Conservation (phyloP, 2,797 vertebrate genomes). For the Linurgus olivaceus region DNA sequence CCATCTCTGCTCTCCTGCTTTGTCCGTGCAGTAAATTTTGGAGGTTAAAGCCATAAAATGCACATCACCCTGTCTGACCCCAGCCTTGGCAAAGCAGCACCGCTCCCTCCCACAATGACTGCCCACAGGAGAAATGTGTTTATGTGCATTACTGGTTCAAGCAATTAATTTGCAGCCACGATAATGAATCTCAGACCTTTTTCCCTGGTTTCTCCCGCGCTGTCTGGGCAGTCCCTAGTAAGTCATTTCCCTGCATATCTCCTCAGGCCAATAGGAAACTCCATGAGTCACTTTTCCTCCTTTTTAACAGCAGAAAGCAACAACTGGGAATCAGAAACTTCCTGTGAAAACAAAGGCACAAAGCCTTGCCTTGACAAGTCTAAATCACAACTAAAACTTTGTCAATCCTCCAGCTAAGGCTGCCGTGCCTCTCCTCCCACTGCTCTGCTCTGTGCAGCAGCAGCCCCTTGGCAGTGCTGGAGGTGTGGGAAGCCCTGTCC, state of each 20-base stretch:
- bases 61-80: background rate
- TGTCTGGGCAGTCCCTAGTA: background rate
- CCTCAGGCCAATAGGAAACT: slow-evolving; percentile 36
- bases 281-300: slow-evolving; percentile 66
- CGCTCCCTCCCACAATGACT: background rate
- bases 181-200: background rate
- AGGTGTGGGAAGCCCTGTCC: background rate
- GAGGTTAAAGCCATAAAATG: background rate
- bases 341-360: slow-evolving; percentile 59
- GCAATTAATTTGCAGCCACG: background rate
- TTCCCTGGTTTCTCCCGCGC: background rate
- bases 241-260: slow-evolving; percentile 9
- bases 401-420: background rate
- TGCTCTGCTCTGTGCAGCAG: background rate
- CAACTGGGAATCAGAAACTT: slow-evolving; percentile 51
- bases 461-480: accelerated
- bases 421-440: background rate
- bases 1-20: background rate
- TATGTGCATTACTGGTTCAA: background rate
- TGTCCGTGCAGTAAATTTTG: background rate
- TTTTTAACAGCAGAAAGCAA: background rate
- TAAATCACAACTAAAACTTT: background rate
- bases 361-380: slow-evolving; percentile 7
- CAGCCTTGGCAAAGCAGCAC: background rate
- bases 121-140: background rate